These are phyloP conservation scores for Drosophila kanapiae DNA, from an alignment of 1,140 invertebrate genomes.

Conservation along the genomic window DNA sequence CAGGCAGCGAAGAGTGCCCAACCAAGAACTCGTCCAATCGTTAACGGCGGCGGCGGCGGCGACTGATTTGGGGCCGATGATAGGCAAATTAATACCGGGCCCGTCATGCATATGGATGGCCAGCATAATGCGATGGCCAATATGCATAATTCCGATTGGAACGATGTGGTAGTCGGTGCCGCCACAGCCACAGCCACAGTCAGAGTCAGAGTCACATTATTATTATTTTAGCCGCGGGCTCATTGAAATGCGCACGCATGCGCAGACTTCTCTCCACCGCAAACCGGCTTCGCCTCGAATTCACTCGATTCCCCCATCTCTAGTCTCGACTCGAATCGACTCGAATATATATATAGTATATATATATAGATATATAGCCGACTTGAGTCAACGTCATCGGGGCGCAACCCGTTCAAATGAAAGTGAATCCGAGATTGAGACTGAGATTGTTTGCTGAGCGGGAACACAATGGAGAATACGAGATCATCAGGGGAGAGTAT, in stretches of 20 bases:
- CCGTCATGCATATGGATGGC: slow-evolving; percentile 52
- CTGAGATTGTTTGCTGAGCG: slow-evolving; percentile 18
- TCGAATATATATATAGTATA: background rate
- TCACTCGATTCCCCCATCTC: slow-evolving; percentile 15
- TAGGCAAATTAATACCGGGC: slow-evolving; percentile 5
- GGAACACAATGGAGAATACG: slow-evolving; percentile 11
- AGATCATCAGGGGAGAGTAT: slow-evolving; percentile 1
- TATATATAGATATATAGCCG: background rate
- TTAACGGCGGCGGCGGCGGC: background rate
- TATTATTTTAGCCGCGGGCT: slow-evolving; percentile 27
- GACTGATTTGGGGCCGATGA: slow-evolving; percentile 22
- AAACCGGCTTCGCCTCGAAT: slow-evolving; percentile 46
- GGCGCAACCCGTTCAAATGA: slow-evolving; percentile 67
- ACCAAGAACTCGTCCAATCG: slow-evolving; percentile 32
- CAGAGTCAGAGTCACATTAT: background rate
- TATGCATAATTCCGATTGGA: slow-evolving; percentile 30
- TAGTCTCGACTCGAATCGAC: background rate
- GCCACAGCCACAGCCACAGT: background rate
- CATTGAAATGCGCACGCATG: slow-evolving; percentile 78
- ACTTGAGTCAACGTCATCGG: slow-evolving; percentile 20
- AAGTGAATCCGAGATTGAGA: slow-evolving; percentile 71
- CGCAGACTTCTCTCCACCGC: slow-evolving; percentile 33
- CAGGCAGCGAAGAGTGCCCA: background rate
- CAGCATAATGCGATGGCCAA: slow-evolving; percentile 40
- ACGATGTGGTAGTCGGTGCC: background rate